phyloP scores from a whole-genome alignment of 2,797 vertebrate genomes.

The Xiphorhynchus erythropygius region DNA sequence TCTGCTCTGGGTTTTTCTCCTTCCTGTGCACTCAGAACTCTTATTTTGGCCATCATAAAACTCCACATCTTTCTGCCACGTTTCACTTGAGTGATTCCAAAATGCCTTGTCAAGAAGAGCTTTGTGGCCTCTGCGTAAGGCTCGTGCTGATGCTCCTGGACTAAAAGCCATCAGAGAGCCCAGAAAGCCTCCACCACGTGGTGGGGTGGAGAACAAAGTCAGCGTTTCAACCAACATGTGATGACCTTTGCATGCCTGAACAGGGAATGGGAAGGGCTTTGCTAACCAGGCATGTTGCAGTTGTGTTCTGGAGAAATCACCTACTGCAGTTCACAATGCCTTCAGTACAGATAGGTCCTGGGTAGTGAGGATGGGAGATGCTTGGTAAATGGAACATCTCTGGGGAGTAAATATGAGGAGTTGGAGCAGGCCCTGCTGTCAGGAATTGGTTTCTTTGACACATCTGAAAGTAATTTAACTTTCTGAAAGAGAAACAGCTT shows the following conservation, averaged over 20 bases:
- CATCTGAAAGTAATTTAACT: slow-evolving; percentile 54
- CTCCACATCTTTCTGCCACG: neutral
- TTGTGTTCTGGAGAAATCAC: neutral
- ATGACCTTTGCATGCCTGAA: rapidly evolving
- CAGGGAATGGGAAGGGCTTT: neutral
- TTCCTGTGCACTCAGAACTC: neutral
- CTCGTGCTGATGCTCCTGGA: neutral
- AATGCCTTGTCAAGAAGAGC: neutral
- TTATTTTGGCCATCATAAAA: neutral
- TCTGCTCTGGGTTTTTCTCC: neutral
- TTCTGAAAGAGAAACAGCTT: slow-evolving; percentile 13
- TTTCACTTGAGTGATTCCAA: neutral
- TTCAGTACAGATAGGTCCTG: neutral
- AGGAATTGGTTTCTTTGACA: slow-evolving; percentile 19
- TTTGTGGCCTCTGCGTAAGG: neutral
- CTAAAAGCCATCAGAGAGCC: neutral
- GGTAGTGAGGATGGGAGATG: neutral
- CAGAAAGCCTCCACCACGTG: neutral
- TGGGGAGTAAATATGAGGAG: neutral
- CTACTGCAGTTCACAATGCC: neutral
- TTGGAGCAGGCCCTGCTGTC: neutral
- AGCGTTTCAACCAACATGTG: neutral
- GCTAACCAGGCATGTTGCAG: neutral
- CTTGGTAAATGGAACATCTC: neutral
- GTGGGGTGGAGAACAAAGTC: neutral